Evolutionary conservation across 2,888 invertebrate species (phyloP).

Genomic region (Pocota personata): DNA sequence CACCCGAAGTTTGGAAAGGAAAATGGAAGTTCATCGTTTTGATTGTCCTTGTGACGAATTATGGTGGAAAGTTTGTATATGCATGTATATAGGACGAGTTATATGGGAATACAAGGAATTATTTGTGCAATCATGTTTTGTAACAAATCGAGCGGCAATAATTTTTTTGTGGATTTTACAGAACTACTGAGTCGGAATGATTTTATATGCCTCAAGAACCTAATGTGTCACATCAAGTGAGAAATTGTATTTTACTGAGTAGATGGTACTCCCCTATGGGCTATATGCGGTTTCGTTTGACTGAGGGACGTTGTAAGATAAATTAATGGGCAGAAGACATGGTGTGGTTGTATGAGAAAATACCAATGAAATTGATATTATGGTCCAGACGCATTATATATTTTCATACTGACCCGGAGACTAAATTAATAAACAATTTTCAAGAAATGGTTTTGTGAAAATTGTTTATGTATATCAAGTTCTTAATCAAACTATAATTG

Average conservation of each 20-base stretch:
- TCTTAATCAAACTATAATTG: too few relatives aligned
- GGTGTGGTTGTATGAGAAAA: too few relatives aligned
- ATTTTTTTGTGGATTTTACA: constrained; percentile 34
- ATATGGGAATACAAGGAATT: constrained; percentile 16
- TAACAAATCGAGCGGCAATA: constrained; percentile 45
- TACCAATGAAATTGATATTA: too few relatives aligned
- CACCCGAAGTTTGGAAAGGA: too few relatives aligned
- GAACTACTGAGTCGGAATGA: constrained; percentile 24
- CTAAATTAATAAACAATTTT: too few relatives aligned
- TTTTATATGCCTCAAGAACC: constrained; percentile 32
- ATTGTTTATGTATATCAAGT: too few relatives aligned
- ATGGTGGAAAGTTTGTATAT: neutral
- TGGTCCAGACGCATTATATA: too few relatives aligned
- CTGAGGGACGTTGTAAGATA: neutral
- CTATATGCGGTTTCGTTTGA: neutral
- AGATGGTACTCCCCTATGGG: neutral
- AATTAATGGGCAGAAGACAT: neutral
- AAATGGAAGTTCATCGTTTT: too few relatives aligned
- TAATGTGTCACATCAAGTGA: constrained; percentile 52
- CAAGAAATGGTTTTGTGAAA: too few relatives aligned
- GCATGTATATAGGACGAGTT: neutral
- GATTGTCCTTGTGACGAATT: too few relatives aligned
- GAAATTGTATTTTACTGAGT: constrained; percentile 28
- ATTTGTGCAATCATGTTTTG: constrained; percentile 39
- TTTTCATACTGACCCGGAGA: too few relatives aligned